phyloP scores from a whole-genome alignment of 2,113 vertebrate species.

The Hucho hucho region DNA sequence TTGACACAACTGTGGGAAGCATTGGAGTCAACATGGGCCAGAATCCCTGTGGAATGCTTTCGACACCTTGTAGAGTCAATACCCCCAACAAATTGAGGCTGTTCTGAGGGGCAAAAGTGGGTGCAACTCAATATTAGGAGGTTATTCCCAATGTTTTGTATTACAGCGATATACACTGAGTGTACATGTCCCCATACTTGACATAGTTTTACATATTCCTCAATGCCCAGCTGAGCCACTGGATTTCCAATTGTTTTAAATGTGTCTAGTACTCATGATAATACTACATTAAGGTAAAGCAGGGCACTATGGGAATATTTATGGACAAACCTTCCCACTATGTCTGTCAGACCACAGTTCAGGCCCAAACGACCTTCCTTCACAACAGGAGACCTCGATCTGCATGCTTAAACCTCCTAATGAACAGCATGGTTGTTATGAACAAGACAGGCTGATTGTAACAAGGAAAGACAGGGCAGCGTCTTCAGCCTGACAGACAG shows the following conservation, averaged over 20 bases:
- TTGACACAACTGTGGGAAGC: too few relatives aligned
- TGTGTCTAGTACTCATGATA: neutral
- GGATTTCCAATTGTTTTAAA: neutral
- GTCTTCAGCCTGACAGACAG: conserved; percentile 1
- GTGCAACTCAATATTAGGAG: too few relatives aligned
- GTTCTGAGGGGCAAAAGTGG: too few relatives aligned
- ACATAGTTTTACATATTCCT: too few relatives aligned
- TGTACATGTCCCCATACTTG: too few relatives aligned
- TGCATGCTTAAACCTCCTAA: conserved; percentile 17
- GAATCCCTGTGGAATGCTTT: too few relatives aligned
- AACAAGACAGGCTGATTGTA: conserved; percentile 35
- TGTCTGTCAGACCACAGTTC: neutral
- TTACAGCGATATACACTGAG: too few relatives aligned
- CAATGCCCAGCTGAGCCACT: neutral
- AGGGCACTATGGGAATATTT: neutral
- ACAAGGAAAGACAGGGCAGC: conserved; percentile 41
- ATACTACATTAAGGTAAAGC: neutral
- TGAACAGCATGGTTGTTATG: conserved; percentile 35
- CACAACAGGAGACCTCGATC: conserved; percentile 11
- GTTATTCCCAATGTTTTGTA: too few relatives aligned
- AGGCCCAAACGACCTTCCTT: neutral
- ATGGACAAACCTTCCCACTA: neutral
- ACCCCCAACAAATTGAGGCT: too few relatives aligned
- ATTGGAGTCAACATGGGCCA: too few relatives aligned
- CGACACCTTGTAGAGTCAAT: too few relatives aligned